Conservation (phyloP, 2,113 vertebrate genomes). For the Stegostoma tigrinum region DNA sequence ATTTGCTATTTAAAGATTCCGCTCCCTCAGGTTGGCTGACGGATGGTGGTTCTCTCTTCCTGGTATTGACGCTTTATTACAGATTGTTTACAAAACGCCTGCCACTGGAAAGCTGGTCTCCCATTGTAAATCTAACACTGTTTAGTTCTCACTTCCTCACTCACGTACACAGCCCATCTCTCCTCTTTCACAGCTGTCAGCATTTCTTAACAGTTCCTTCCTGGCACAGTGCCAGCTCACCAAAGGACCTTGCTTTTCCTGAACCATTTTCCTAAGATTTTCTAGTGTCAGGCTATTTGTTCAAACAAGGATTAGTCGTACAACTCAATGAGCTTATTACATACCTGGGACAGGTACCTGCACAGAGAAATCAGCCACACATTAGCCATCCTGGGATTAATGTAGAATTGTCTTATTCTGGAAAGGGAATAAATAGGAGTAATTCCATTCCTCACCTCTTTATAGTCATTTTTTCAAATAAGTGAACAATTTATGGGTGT, state of each 20-base stretch:
- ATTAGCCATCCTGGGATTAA: background rate
- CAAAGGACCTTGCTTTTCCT: background rate
- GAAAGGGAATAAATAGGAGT: background rate
- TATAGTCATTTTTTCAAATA: background rate
- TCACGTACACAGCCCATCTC: conserved; percentile 16
- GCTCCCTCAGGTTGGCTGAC: background rate
- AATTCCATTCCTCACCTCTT: background rate
- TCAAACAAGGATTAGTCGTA: background rate
- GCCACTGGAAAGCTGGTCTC: conserved; percentile 30
- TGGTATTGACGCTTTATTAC: background rate
- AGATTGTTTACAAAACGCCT: conserved; percentile 26
- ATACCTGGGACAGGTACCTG: no score
- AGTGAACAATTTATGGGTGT: background rate
- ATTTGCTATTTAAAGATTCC: background rate
- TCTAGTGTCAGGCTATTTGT: background rate
- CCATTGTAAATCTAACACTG: conserved; percentile 27
- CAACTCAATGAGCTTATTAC: background rate
- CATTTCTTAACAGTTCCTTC: background rate
- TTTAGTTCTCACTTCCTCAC: conserved; percentile 35
- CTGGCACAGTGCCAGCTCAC: background rate
- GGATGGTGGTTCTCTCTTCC: background rate
- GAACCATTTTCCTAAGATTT: background rate
- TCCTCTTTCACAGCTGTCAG: conserved; percentile 29
- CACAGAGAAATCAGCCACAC: background rate
- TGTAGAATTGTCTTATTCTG: background rate